Base-by-base conservation (phyloP, 2,797 vertebrate species). In the Enteromius thamalakanensis region DNA sequence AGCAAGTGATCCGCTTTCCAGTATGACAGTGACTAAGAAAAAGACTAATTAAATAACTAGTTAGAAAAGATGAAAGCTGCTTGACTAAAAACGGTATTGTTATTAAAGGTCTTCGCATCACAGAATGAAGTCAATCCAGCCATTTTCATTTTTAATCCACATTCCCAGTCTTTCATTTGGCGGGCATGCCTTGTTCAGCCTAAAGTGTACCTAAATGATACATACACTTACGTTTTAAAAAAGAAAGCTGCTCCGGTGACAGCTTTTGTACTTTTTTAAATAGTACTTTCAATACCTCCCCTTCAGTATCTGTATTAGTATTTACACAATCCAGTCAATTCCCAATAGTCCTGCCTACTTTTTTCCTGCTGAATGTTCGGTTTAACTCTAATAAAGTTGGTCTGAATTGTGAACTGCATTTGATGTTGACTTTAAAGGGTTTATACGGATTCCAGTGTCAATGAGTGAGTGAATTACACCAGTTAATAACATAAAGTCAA, bases 401-500 rank as follows among this genome's bases (percentile, higher is more conserved):
- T 14, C 47, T 6, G 32, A 23, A 55, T 58, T 10, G 51, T 23
- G 10, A 55, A 23, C 32, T 3, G 7, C 32, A 9, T 32, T 69
- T 23, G 15, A 42, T 11, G 19, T 42, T 80, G 67, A 55, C 32
- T 81, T 23, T 60, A 72, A 62, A 55, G 14, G 34, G 51, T 58
- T 80, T 55, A 70, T 58, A 45, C 42, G 51, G 34, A 70, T 58
- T 58, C 71, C 51, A 32, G 37, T 80, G 9, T 80, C 49, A 70
- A 23, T 34, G 21, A 12, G 40, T 64, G 42, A 64, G 51, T 37
- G 29, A 62, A 49, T 45, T 82, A 76, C 72, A 23, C 37, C 19
- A 34, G 12, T 60, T 68, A 76, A 69, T 83, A 58, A 23, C 69
- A n/a, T n/a, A 37, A 49, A 65, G 80, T 76, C 71, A 82, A 76